These are phyloP conservation scores for Camponotus fellah DNA, from an alignment of 2,888 invertebrate genomes.

Conservation along the genomic window DNA sequence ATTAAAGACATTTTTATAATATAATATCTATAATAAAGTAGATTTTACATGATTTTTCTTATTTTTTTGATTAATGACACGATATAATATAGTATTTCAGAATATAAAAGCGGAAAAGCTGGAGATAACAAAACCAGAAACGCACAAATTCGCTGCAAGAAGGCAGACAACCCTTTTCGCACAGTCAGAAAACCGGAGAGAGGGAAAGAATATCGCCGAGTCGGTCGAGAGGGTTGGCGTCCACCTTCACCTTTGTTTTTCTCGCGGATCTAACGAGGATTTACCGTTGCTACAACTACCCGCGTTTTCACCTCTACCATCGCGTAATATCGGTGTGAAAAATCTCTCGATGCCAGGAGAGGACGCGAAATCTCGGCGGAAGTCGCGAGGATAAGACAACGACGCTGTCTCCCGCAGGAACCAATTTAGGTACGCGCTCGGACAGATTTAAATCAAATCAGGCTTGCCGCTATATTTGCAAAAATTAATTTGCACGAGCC, in stretches of 20 bases:
- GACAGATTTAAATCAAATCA: constrained; percentile 29
- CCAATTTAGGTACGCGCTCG: constrained; percentile 34
- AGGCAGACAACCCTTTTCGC: constrained; percentile 32
- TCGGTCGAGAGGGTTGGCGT: constrained; percentile 35
- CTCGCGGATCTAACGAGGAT: constrained; percentile 75
- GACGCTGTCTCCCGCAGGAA: constrained; percentile 46
- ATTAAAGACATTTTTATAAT: constrained; percentile 5
- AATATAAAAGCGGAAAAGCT: constrained; percentile 4
- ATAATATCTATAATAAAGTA: background rate
- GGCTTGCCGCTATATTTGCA: constrained; percentile 34
- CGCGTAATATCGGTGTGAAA: constrained; percentile 38
- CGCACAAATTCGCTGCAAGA: constrained; percentile 45
- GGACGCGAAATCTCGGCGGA: constrained; percentile 26
- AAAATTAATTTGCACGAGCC: constrained; percentile 42
- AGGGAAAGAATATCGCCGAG: constrained; percentile 52
- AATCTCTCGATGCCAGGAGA: constrained; percentile 36
- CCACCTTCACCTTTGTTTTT: constrained; percentile 65
- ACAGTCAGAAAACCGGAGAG: constrained; percentile 15
- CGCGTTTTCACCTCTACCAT: constrained; percentile 24
- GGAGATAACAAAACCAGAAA: constrained; percentile 10
- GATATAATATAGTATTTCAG: constrained; percentile 12
- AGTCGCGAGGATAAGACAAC: constrained; percentile 46
- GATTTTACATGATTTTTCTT: constrained; percentile 10
- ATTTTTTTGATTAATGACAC: constrained; percentile 3
- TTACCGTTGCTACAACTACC: constrained; percentile 65